Base-by-base conservation (phyloP, 2,797 vertebrate species). In the Sciaenops ocellatus region DNA sequence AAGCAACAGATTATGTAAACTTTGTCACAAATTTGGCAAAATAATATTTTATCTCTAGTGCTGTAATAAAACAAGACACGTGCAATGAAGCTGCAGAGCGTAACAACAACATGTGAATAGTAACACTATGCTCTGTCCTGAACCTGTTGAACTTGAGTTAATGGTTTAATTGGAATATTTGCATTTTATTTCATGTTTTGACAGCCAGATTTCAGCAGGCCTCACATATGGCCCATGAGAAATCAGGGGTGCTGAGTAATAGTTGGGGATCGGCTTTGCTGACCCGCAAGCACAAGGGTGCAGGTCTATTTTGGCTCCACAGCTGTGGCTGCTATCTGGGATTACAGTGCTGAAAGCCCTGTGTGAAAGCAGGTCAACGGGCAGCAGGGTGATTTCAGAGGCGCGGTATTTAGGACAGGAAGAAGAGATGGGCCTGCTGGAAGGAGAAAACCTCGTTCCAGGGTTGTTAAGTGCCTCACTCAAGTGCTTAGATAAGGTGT, bases 311-410 rank as follows among this genome's bases (percentile, higher is more conserved):
- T 94, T 90, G 89, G 93, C 77, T 70, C 52, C 79, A 85, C 93
- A 95, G 90, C 93, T 95, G 90, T 89, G 91, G 56, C 75, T 46
- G 80, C 81, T 85, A 79, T 92, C 76, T 79, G 85, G 86, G 73
- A 92, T 93, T 89, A 93, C 87, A 85, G 92, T 60, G 80, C 63
- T 82, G 83, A 90, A 90, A 93, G 87, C 82, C 78, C 84, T 86
- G 92, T 90, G 90, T 93, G 86, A 94, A 95, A 95, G 89, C 91
- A 88, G 93, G 93, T 93, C 94, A 94, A 9, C 69, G 47, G 87
- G 84, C 77, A 85, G 82, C 71, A 50, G 80, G 72, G 80, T 90
- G 91, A 85, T 80, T 90, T 89, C 82, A 91, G 88, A 90, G 66
- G 86, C 6, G 64, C 3, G 83, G 77, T 90, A 93, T 94, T 92